These are phyloP conservation scores for Smutsia gigantea DNA, from an alignment of 2,797 vertebrate genomes.

Conservation along the genomic window DNA sequence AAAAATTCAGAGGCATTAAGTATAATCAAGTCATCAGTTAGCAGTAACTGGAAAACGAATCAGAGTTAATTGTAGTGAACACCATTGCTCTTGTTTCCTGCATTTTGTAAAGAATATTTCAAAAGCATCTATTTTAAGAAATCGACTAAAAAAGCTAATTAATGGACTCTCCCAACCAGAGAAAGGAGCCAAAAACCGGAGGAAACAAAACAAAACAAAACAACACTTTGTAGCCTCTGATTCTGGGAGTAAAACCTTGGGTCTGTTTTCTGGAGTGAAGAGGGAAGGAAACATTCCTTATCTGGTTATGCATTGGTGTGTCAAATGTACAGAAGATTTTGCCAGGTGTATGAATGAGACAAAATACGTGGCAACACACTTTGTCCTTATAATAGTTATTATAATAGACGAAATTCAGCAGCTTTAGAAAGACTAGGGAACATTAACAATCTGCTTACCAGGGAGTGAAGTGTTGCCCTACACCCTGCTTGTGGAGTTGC, in stretches of 20 bases:
- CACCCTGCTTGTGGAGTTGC: slow-evolving; percentile 20
- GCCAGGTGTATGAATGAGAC: not conserved
- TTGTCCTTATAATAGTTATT: not conserved
- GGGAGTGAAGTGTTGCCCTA: not conserved
- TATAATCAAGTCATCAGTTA: not conserved
- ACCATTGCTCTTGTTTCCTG: not conserved
- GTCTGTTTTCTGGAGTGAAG: not conserved
- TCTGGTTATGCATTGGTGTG: not conserved
- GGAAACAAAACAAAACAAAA: not conserved
- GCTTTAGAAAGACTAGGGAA: not conserved
- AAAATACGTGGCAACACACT: slow-evolving; percentile 19
- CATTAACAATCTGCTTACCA: slow-evolving; percentile 26
- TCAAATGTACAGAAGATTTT: not conserved
- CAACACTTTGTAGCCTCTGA: not conserved
- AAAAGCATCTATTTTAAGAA: not conserved
- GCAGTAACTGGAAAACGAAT: not conserved
- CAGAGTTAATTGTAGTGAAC: not conserved
- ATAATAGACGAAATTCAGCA: not conserved
- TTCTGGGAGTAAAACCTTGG: not conserved
- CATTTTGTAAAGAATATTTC: slow-evolving; percentile 11
- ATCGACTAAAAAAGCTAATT: not conserved
- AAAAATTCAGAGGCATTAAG: not conserved
- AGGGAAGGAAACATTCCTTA: not conserved
- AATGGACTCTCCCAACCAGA: not conserved
- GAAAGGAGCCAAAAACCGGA: not conserved